Evolutionary conservation across 2,888 invertebrate species (phyloP).

Genomic region (Andrena minutula): DNA sequence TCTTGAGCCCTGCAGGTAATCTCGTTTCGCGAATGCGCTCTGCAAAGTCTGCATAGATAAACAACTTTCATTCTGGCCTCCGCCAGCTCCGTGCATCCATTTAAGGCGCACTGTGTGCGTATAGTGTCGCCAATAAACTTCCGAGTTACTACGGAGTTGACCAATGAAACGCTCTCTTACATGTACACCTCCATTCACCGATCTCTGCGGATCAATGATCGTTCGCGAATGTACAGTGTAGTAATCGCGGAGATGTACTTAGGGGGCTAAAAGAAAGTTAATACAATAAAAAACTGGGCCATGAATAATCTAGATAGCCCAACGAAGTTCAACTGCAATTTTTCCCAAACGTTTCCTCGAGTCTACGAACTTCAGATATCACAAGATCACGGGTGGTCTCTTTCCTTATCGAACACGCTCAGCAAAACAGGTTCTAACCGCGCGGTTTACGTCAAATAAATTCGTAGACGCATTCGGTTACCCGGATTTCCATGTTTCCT

Average conservation of each 20-base stretch:
- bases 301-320: no score
- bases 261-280: background rate
- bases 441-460: constrained; percentile 17
- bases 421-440: constrained; percentile 9
- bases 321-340: no score
- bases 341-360: background rate
- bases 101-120: constrained; percentile 70
- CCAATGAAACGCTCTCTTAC: constrained; percentile 54
- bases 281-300: no score
- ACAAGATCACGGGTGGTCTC: background rate
- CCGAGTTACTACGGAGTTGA: constrained; percentile 55
- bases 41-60: constrained; percentile 36
- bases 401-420: constrained; percentile 6
- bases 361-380: background rate
- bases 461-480: constrained; percentile 41
- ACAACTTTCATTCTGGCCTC: constrained; percentile 70
- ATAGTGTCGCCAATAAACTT: constrained; percentile 61
- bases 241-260: background rate
- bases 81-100: constrained; percentile 62
- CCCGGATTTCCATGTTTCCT: constrained; percentile 36
- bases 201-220: constrained; percentile 58
- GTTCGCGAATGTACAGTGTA: background rate
- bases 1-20: background rate
- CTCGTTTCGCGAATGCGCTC: background rate
- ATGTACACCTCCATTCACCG: constrained; percentile 59